phyloP scores from a whole-genome alignment of 2,797 vertebrate genomes.

The Hirundo rustica region DNA sequence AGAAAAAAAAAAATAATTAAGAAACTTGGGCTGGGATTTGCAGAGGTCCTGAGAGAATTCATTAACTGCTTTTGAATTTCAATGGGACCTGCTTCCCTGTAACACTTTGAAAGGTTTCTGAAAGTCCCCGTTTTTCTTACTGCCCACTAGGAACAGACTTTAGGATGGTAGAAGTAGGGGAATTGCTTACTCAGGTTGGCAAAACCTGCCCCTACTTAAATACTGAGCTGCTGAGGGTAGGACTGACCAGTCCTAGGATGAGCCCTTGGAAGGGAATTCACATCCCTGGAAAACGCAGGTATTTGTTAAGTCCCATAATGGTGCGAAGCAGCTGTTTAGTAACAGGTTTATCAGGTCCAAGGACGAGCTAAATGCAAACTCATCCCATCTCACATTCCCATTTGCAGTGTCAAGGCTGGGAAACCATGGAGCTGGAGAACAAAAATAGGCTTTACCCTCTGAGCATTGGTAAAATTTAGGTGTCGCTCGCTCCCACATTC shows the following conservation, averaged over 20 bases:
- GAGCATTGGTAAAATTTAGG: not conserved
- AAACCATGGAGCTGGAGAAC: not conserved
- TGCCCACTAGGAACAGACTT: constrained; percentile 15
- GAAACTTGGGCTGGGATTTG: constrained; percentile 49
- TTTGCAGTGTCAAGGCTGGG: not conserved
- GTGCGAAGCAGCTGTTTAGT: not conserved
- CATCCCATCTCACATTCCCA: not conserved
- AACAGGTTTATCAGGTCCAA: not conserved
- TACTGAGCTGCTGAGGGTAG: not conserved
- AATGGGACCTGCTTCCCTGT: not conserved
- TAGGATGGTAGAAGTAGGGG: not conserved
- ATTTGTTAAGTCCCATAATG: not conserved
- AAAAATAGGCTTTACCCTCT: not conserved
- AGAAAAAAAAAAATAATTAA: constrained; percentile 61
- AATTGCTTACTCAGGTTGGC: not conserved
- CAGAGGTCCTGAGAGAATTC: constrained; percentile 53
- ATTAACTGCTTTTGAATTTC: constrained; percentile 50
- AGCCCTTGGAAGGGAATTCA: not conserved
- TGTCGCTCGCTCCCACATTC: not conserved
- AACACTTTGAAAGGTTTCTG: constrained; percentile 26
- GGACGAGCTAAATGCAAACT: not conserved
- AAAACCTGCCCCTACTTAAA: not conserved
- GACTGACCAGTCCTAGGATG: not conserved
- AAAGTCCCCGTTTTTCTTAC: not conserved
- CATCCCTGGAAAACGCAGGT: not conserved